Evolutionary conservation across 2,113 vertebrate species (phyloP).

Genomic region (Pollimyrus isidori): DNA sequence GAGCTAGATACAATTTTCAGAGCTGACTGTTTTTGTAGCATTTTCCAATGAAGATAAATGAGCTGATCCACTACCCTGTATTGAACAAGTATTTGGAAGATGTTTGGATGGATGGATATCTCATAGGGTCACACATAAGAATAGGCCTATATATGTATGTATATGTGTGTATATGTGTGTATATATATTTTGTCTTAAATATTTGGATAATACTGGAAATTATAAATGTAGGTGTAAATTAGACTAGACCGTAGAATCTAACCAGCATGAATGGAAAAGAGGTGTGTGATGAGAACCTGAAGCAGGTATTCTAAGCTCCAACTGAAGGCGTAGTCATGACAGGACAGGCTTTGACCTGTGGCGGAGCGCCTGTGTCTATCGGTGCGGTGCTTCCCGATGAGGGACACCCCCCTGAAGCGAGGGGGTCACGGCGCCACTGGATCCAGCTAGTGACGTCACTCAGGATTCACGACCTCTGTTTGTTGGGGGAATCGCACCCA

Average conservation of each 20-base stretch:
- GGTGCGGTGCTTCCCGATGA: neutral
- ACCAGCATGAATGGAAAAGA: neutral
- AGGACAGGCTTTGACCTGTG: neutral
- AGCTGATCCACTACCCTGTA: neutral
- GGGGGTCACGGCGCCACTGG: neutral
- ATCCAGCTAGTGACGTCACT: neutral
- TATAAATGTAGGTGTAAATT: neutral
- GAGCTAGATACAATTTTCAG: neutral
- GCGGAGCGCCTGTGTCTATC: neutral
- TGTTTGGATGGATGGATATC: neutral
- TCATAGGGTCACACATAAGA: neutral
- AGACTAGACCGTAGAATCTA: neutral
- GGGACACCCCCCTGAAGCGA: neutral
- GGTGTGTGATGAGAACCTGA: neutral
- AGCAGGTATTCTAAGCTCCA: neutral
- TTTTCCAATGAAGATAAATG: neutral
- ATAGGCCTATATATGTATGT: neutral
- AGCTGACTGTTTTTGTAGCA: neutral
- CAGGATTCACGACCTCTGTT: neutral
- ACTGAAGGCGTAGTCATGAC: neutral
- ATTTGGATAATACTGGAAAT: neutral
- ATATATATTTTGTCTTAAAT: neutral
- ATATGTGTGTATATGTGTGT: neutral
- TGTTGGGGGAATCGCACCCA: neutral
- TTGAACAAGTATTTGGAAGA: neutral